A percentile compares a stretch with the other conserved stretches of the same genome.
These are phyloP conservation scores for Cariama cristata DNA, from an alignment of 2,113 vertebrate species.

Conservation along the genomic window DNA sequence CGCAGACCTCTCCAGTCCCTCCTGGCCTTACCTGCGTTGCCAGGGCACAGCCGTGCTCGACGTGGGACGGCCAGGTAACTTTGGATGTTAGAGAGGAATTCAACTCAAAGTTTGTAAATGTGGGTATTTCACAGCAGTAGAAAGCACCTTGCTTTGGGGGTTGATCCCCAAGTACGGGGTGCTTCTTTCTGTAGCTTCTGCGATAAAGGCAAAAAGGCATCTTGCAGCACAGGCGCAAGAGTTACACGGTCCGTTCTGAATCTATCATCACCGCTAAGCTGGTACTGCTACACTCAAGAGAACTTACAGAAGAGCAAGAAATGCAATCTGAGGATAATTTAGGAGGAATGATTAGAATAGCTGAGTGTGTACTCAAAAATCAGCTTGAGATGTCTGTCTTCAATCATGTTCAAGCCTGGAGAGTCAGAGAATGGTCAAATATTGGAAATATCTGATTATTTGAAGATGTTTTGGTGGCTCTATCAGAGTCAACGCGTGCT, in stretches of 20 bases:
- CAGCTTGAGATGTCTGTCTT: background rate
- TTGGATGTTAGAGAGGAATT: background rate
- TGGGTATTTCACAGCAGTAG: background rate
- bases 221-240: background rate
- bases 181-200: background rate
- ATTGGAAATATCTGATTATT: background rate
- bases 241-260: background rate
- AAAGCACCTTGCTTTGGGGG: background rate
- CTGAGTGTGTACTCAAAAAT: background rate
- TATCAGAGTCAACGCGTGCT: background rate
- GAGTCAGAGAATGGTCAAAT: background rate
- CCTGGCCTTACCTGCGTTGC: background rate
- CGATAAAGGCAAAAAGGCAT: background rate
- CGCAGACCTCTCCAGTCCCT: background rate
- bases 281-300: background rate
- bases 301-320: background rate
- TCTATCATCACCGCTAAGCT: background rate
- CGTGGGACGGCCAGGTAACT: fast-evolving
- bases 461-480: background rate
- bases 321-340: conserved; percentile 10
- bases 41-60: background rate
- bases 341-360: background rate
- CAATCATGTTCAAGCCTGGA: background rate
- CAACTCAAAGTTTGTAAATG: background rate
- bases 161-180: background rate